Conservation (phyloP, 2,888 invertebrate genomes). For the Apodemia zela region DNA sequence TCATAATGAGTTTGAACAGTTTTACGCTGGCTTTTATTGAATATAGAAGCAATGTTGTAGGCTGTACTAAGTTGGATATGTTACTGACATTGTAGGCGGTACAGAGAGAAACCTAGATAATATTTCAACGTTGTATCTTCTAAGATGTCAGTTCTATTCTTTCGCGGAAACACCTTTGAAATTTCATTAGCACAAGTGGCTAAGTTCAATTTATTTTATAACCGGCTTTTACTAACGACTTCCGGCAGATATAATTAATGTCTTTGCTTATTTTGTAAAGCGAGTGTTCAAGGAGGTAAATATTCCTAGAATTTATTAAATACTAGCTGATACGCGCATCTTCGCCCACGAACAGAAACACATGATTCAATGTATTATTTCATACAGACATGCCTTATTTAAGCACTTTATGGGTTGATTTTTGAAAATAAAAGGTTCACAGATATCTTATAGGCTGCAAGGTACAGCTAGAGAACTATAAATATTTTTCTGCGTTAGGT, state of each 20-base stretch:
- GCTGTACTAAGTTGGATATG: conserved; percentile 23
- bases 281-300: not conserved
- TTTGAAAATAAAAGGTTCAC: too few relatives aligned
- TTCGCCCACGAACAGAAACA: too few relatives aligned
- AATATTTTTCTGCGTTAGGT: too few relatives aligned
- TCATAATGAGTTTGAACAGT: not conserved
- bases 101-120: conserved; percentile 30
- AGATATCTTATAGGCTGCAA: too few relatives aligned
- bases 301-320: not conserved
- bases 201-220: conserved; percentile 1
- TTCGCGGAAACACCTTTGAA: not conserved
- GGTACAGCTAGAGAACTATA: too few relatives aligned
- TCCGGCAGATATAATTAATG: not conserved
- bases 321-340: too few relatives aligned
- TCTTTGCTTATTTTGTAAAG: not conserved
- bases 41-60: not conserved
- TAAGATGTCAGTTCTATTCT: conserved; percentile 21
- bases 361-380: too few relatives aligned
- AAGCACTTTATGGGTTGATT: too few relatives aligned
- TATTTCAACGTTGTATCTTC: conserved; percentile 31
- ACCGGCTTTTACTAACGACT: not conserved
- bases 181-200: conserved; percentile 5
- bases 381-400: too few relatives aligned
- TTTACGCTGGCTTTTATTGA: not conserved
- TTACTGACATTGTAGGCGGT: conserved; percentile 31